Evolutionary conservation across 1,140 invertebrate genomes (phyloP).

Genomic region (Neodiprion fabricii): DNA sequence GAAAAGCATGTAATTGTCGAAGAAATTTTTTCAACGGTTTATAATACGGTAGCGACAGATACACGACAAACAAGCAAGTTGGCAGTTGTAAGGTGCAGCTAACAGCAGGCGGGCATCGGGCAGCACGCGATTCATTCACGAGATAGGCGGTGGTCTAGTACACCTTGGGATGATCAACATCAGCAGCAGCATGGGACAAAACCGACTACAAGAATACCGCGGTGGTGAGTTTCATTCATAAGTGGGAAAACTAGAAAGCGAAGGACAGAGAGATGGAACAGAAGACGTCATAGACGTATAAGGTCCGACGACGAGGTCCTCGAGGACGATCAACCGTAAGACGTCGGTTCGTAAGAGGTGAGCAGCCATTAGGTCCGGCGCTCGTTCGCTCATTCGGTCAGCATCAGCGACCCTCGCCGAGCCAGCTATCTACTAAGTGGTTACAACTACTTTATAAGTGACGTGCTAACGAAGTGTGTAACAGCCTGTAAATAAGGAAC

Average conservation of each 20-base stretch:
- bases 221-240: background rate
- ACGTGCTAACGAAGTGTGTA: slow-evolving; percentile 62
- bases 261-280: background rate
- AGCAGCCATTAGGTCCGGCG: background rate
- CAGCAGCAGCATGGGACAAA: slow-evolving; percentile 23
- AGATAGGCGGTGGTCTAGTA: slow-evolving; percentile 9
- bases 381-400: background rate
- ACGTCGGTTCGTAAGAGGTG: background rate
- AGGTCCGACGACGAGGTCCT: background rate
- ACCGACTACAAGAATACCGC: slow-evolving; percentile 14
- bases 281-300: background rate
- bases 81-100: slow-evolving; percentile 2
- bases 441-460: slow-evolving; percentile 56
- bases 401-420: background rate
- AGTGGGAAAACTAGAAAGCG: background rate
- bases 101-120: slow-evolving; percentile 29
- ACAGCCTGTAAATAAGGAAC: slow-evolving; percentile 62
- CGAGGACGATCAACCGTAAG: background rate
- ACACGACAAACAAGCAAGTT: too few relatives aligned
- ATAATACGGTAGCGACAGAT: too few relatives aligned
- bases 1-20: too few relatives aligned
- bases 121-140: slow-evolving; percentile 51
- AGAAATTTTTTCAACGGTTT: too few relatives aligned
- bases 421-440: slow-evolving; percentile 32
- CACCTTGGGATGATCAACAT: background rate